Evolutionary conservation across 2,888 invertebrate genomes (phyloP).

Genomic region (Drepanosiphum platanoidis): DNA sequence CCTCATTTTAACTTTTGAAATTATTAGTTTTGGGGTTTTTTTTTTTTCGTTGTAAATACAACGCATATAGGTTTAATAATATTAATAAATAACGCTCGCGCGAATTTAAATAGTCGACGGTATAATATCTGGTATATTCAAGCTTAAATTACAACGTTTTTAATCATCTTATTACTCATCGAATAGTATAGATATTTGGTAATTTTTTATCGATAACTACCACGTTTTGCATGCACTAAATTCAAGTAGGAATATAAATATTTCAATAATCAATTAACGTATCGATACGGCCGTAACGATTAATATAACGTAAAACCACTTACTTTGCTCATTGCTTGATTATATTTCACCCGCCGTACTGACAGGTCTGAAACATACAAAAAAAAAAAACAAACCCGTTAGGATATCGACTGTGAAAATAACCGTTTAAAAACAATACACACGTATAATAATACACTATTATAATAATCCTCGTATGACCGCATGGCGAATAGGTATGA

Average conservation of each 20-base stretch:
- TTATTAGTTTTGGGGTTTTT: constrained; percentile 38
- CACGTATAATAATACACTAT: not conserved
- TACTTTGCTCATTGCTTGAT: constrained; percentile 69
- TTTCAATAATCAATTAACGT: too few relatives aligned
- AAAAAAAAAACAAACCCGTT: constrained; percentile 64
- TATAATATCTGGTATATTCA: too few relatives aligned
- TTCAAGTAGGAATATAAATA: too few relatives aligned
- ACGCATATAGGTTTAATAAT: not conserved
- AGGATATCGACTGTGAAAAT: constrained; percentile 10
- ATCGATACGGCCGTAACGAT: not conserved
- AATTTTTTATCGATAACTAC: too few relatives aligned
- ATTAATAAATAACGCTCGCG: not conserved
- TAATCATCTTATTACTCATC: too few relatives aligned
- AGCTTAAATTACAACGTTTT: too few relatives aligned
- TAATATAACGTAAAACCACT: constrained; percentile 62
- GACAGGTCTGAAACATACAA: constrained; percentile 67
- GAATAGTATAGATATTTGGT: too few relatives aligned
- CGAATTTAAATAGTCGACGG: too few relatives aligned
- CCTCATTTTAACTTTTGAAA: constrained; percentile 41
- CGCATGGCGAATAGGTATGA: constrained; percentile 25
- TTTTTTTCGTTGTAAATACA: not conserved
- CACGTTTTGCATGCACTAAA: too few relatives aligned
- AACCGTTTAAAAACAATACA: not conserved
- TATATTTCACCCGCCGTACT: constrained; percentile 67
- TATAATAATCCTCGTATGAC: not conserved